Percentiles rank a stretch among this genome's conserved stretches.
phyloP scores from a whole-genome alignment of 2,113 vertebrate genomes.

The Canis aureus region DNA sequence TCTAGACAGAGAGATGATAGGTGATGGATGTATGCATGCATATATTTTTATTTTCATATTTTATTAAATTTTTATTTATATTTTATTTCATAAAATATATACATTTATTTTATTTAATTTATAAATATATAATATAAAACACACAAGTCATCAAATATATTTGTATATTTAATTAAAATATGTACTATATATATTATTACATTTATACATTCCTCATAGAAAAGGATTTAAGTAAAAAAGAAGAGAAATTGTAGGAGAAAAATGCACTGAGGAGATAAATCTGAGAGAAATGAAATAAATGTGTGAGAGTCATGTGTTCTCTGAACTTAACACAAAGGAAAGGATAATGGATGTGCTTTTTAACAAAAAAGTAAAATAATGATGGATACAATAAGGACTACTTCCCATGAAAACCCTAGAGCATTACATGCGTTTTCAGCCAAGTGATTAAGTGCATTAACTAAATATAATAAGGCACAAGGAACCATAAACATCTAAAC shows the following conservation, averaged over 20 bases:
- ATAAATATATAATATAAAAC: neutral
- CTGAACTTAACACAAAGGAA: neutral
- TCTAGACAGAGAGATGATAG: neutral
- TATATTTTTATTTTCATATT: neutral
- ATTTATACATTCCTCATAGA: neutral
- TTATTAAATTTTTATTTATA: neutral
- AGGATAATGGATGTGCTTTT: neutral
- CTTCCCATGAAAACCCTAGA: neutral
- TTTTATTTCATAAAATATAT: neutral
- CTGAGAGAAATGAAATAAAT: neutral
- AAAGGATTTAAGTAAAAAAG: neutral
- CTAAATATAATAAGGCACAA: slow-evolving; percentile 23
- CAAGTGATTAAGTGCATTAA: slow-evolving; percentile 15
- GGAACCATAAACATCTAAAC: slow-evolving; percentile 17
- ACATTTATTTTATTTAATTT: neutral
- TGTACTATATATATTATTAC: neutral
- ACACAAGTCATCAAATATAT: neutral
- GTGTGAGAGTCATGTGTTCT: neutral
- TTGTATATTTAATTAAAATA: neutral
- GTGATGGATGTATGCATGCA: no score
- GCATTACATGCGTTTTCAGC: neutral
- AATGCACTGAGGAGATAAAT: neutral
- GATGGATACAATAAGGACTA: neutral
- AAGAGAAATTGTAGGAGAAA: neutral
- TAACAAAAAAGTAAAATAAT: neutral